Base-by-base conservation (phyloP, 1,140 invertebrate species). In the Ceratina japonica region DNA sequence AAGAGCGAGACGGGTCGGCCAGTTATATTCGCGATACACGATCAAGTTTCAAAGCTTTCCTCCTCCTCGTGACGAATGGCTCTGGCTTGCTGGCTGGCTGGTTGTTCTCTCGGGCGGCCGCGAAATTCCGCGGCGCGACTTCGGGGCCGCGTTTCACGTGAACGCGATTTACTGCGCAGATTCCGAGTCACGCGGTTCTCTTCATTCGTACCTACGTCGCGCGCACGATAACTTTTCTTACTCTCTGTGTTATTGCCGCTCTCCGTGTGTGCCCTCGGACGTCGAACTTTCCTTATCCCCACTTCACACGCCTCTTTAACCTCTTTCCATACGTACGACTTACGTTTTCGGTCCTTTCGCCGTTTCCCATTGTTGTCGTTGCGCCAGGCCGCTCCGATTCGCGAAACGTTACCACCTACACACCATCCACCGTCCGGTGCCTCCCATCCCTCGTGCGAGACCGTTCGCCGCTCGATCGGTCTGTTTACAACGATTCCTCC, bases 81-180 rank as follows among this genome's bases (percentile, higher is more conserved):
- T 31, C 4, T n/a, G n/a, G 27, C 27, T 31, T 1, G 27, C 27
- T 31, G 27, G 27, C 27, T 31, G 27, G 27, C 37, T 52, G 66
- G 22, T 54, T 20, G 22, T 27, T 16, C 2, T 16, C 2, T 22
- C 66, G 27, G 27, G 27, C 27, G 2, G 22, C 51, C 51, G 58
- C 65, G 59, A 58, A 73, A 73, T 79, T 82, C 52, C 80, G 65
- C 70, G 82, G 65, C 70, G 77, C 62, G 37, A 44, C 62, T 64
- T 71, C 58, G 64, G 5, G 75, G 27, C 54, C 70, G 68, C 65
- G 83, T 79, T 44, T 80, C 79, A 77, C 74, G 79, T 64, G 79
- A 80, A 75, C 79, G 56, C 74, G 65, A 79, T 69, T 63, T 85
- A 85, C 84, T 85, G 84, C 84, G 84, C 84, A 85, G 84, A 85